Conservation (phyloP, 2,113 vertebrate species). For the Aegithalos caudatus region DNA sequence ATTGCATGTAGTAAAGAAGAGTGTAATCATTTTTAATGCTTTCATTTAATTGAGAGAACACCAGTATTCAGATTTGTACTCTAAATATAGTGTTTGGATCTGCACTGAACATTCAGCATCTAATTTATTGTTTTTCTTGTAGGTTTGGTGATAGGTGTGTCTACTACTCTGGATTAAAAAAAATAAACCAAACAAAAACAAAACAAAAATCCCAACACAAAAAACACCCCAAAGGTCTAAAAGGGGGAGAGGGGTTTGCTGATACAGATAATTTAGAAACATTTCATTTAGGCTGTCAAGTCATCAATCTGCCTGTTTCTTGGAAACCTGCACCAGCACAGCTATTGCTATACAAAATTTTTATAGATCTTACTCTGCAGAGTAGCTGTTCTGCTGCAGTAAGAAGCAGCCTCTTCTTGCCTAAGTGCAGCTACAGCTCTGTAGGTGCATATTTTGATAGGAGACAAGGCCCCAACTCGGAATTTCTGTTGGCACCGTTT, state of each 20-base stretch:
- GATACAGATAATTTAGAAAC: background rate
- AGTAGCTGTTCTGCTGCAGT: background rate
- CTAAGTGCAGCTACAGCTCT: background rate
- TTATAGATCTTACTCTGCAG: background rate
- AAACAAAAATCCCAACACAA: background rate
- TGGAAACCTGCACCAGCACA: background rate
- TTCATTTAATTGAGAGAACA: background rate
- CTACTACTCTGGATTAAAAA: background rate
- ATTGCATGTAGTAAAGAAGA: background rate
- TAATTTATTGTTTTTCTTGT: background rate
- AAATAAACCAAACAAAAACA: background rate
- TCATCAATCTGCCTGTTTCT: background rate
- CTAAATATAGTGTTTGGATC: background rate
- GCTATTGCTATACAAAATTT: background rate
- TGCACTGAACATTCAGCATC: background rate
- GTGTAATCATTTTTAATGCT: background rate
- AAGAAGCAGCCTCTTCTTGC: background rate
- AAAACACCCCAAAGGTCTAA: background rate
- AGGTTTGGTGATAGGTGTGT: background rate
- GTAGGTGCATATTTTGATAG: background rate
- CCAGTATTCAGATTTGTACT: background rate
- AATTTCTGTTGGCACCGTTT: slow-evolving; percentile 15
- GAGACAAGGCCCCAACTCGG: background rate
- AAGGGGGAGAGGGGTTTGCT: background rate
- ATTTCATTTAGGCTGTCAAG: background rate